Conservation (phyloP, 2,113 vertebrate genomes). For the Semicossyphus pulcher region DNA sequence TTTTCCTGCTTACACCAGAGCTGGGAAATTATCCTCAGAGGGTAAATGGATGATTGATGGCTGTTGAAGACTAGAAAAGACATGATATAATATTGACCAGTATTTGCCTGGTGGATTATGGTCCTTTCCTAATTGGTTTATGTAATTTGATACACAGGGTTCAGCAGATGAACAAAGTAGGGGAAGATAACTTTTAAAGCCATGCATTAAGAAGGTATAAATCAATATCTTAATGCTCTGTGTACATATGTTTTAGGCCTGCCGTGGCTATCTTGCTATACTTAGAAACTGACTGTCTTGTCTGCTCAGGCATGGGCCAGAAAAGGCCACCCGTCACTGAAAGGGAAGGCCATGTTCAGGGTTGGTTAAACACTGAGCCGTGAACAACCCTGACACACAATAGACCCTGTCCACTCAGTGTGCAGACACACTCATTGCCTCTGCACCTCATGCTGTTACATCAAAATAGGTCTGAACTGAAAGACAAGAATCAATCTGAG, state of each 20-base stretch:
- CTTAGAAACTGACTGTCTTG: neutral
- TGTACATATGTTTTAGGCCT: neutral
- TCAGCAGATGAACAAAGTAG: too few relatives aligned
- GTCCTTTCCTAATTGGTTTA: too few relatives aligned
- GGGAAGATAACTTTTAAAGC: too few relatives aligned
- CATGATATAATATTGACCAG: too few relatives aligned
- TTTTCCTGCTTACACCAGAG: too few relatives aligned
- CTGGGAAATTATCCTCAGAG: too few relatives aligned
- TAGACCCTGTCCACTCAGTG: neutral
- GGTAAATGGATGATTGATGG: too few relatives aligned
- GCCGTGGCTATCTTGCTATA: neutral
- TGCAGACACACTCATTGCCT: neutral
- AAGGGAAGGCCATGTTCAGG: neutral
- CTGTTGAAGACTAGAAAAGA: too few relatives aligned
- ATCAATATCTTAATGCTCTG: too few relatives aligned
- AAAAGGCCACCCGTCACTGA: neutral
- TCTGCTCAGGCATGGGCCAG: neutral
- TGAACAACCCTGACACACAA: constrained; percentile 8
- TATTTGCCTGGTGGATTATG: too few relatives aligned
- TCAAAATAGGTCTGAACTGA: neutral
- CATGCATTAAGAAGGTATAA: too few relatives aligned
- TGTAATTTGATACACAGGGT: too few relatives aligned
- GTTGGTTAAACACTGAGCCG: constrained; percentile 19
- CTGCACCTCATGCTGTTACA: neutral
- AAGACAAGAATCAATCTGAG: neutral